Conservation (phyloP, 2,113 vertebrate species). For the Trachemys scripta region DNA sequence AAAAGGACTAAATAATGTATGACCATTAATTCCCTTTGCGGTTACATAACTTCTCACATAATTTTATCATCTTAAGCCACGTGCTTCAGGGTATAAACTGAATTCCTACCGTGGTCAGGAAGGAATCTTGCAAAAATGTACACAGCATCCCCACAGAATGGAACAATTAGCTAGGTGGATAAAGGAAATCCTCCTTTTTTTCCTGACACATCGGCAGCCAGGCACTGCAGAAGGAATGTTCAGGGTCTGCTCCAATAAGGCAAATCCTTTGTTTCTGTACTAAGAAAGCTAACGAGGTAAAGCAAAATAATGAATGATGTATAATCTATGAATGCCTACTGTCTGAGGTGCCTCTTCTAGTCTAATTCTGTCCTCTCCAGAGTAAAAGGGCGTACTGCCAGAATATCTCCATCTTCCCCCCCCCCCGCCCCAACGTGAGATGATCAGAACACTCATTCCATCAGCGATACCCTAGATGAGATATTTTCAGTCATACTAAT, state of each 20-base stretch:
- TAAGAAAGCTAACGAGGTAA: constrained; percentile 56
- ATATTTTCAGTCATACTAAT: constrained; percentile 71
- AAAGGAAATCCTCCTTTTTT: neutral
- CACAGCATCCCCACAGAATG: neutral
- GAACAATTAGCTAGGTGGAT: neutral
- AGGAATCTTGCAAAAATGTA: neutral
- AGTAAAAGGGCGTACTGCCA: constrained; percentile 13
- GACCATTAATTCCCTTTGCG: neutral
- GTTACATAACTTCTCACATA: neutral
- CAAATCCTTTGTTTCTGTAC: constrained; percentile 67
- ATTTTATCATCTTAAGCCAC: neutral
- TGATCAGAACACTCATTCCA: constrained; percentile 42
- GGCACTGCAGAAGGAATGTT: constrained; percentile 48
- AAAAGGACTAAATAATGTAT: constrained; percentile 51
- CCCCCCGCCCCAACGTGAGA: constrained; percentile 52
- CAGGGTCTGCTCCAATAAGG: constrained; percentile 34
- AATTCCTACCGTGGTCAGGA: constrained; percentile 15
- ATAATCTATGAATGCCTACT: constrained; percentile 34
- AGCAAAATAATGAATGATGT: constrained; percentile 24
- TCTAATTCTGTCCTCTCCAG: constrained; percentile 44
- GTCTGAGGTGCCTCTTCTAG: constrained; percentile 54
- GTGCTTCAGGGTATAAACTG: constrained; percentile 15
- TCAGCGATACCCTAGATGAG: constrained; percentile 45
- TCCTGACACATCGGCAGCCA: constrained; percentile 24
- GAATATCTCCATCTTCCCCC: neutral